phyloP scores from a whole-genome alignment of 2,888 invertebrate species.

The Stenodema calcarata region DNA sequence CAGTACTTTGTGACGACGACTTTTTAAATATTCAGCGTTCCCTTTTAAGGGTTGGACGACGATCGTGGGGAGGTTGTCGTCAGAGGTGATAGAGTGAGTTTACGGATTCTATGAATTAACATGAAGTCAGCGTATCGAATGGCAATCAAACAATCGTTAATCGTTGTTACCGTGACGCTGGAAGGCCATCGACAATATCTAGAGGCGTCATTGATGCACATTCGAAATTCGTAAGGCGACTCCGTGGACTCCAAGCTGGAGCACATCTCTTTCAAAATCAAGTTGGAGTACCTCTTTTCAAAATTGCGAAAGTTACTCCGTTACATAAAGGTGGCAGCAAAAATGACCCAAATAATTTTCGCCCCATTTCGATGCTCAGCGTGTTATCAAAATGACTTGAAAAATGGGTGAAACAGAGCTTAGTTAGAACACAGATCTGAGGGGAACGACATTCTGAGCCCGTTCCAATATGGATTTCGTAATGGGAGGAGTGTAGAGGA shows the following conservation, averaged over 20 bases:
- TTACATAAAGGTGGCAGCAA: background rate
- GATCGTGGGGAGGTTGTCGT: background rate
- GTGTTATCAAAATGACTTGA: background rate
- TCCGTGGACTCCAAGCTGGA: too few relatives aligned
- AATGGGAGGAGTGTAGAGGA: background rate
- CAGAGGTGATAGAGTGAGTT: background rate
- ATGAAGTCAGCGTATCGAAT: background rate
- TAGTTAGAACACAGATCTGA: background rate
- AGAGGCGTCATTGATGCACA: too few relatives aligned
- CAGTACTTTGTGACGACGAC: background rate
- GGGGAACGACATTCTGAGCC: background rate
- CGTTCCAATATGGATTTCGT: constrained; percentile 14
- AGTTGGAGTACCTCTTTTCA: too few relatives aligned
- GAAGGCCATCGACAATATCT: too few relatives aligned
- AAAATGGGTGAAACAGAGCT: constrained; percentile 10
- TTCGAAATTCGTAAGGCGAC: too few relatives aligned
- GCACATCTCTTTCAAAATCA: too few relatives aligned
- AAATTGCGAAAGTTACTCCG: background rate
- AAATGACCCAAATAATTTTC: constrained; percentile 7
- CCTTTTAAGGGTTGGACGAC: background rate
- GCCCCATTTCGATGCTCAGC: constrained; percentile 16
- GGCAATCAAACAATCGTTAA: background rate
- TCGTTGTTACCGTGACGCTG: background rate
- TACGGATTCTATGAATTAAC: background rate
- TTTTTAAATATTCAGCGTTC: background rate